Evolutionary conservation across 2,113 vertebrate genomes (phyloP).

Genomic region (Ptychochromis oligacanthus): DNA sequence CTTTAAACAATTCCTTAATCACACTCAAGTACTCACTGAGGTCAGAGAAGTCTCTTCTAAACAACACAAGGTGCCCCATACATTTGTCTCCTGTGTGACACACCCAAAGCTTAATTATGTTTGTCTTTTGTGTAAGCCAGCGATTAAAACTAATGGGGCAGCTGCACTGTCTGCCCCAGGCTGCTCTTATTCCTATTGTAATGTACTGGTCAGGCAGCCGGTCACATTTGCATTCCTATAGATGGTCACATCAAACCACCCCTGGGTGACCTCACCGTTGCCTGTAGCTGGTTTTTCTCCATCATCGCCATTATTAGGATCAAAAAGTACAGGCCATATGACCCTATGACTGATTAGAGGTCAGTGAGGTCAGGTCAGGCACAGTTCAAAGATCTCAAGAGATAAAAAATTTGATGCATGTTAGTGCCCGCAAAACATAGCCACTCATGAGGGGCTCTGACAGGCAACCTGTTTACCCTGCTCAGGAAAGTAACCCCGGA

Average conservation of each 20-base stretch:
- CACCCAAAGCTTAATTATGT: constrained; percentile 59
- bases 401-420: constrained; percentile 59
- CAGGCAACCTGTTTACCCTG: constrained; percentile 21
- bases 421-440: constrained; percentile 32
- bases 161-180: constrained; percentile 67
- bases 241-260: constrained; percentile 59
- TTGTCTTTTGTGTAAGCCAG: constrained; percentile 63
- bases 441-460: background rate
- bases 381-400: constrained; percentile 66
- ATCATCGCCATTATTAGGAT: constrained; percentile 63
- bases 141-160: constrained; percentile 70
- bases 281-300: constrained; percentile 56
- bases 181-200: constrained; percentile 64
- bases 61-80: constrained; percentile 59
- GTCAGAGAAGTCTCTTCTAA: constrained; percentile 52
- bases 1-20: constrained; percentile 71
- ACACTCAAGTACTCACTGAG: constrained; percentile 61
- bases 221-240: constrained; percentile 78
- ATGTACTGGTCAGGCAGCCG: constrained; percentile 54
- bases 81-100: constrained; percentile 72
- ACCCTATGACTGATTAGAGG: constrained; percentile 66
- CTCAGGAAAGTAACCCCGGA: constrained; percentile 2
- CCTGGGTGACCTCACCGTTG: constrained; percentile 59
- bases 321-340: constrained; percentile 43
- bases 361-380: constrained; percentile 61